Conservation (phyloP, 2,888 invertebrate genomes). For the Eristalis tenax region DNA sequence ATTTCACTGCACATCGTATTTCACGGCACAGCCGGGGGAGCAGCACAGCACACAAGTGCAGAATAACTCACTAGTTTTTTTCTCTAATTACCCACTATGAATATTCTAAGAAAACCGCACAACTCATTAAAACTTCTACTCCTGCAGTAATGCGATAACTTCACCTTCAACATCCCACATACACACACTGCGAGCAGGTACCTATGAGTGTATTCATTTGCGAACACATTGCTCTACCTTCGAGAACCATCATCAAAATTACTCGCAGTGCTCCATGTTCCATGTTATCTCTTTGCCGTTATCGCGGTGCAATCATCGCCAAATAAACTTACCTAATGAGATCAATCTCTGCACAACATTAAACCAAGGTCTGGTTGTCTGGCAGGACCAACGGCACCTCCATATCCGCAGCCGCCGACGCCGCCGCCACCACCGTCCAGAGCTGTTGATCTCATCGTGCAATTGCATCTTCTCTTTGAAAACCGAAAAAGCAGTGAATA, state of each 20-base stretch:
- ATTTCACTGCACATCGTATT: not conserved
- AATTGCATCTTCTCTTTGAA: not conserved
- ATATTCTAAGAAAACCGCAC: slow-evolving; percentile 19
- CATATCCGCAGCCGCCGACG: too few species aligned
- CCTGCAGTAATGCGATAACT: slow-evolving; percentile 28
- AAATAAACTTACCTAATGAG: slow-evolving; percentile 61
- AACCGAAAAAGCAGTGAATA: slow-evolving; percentile 13
- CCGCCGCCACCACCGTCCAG: not conserved
- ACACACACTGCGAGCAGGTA: not conserved
- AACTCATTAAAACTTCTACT: slow-evolving; percentile 58
- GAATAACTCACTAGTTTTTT: not conserved
- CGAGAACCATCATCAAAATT: slow-evolving; percentile 39
- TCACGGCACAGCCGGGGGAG: not conserved
- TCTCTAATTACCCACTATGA: slow-evolving; percentile 44
- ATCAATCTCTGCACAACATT: slow-evolving; percentile 59
- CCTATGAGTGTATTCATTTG: not conserved
- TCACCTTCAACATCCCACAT: slow-evolving; percentile 4
- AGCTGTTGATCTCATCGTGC: slow-evolving; percentile 3
- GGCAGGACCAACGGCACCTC: not conserved
- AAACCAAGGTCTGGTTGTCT: slow-evolving; percentile 44
- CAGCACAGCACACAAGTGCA: not conserved
- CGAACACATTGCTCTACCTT: not conserved
- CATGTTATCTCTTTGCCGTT: slow-evolving; percentile 29
- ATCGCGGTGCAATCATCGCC: slow-evolving; percentile 49
- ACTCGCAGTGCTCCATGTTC: slow-evolving; percentile 18